phyloP scores from a whole-genome alignment of 2,113 vertebrate genomes.

The Desmodus rotundus region DNA sequence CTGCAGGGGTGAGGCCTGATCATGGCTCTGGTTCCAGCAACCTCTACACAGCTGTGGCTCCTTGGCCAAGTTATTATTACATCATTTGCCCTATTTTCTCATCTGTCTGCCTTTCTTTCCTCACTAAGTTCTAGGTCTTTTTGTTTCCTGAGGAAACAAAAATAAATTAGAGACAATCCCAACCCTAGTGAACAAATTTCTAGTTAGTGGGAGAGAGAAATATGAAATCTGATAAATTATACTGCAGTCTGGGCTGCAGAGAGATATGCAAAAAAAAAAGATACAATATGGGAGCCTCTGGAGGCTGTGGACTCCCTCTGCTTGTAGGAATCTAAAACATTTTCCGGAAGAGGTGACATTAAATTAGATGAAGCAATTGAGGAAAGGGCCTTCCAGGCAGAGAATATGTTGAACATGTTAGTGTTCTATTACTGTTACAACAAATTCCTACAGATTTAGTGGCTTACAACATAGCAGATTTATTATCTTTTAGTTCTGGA shows the following conservation, averaged over 20 bases:
- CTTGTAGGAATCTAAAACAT: not conserved
- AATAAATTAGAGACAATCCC: not conserved
- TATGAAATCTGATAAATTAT: not conserved
- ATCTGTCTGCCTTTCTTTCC: not conserved
- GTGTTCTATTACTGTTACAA: not conserved
- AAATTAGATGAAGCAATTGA: not conserved
- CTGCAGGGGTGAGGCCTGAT: not conserved
- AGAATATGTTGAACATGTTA: not conserved
- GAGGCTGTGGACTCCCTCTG: not conserved
- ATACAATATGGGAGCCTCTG: not conserved
- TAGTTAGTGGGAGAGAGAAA: not conserved
- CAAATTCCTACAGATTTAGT: not conserved
- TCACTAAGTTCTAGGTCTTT: not conserved
- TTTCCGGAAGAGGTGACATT: not conserved
- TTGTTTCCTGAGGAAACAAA: not conserved
- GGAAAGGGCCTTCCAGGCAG: not conserved
- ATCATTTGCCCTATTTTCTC: not conserved
- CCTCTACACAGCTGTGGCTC: not conserved
- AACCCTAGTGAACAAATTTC: not conserved
- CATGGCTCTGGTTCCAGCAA: not conserved
- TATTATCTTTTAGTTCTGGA: not conserved
- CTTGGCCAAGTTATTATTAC: not conserved
- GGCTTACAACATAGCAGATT: not conserved
- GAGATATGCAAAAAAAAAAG: not conserved
- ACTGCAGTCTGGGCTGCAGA: not conserved